These are phyloP conservation scores for Drosophila tristis DNA, from an alignment of 1,140 invertebrate genomes.

Conservation along the genomic window DNA sequence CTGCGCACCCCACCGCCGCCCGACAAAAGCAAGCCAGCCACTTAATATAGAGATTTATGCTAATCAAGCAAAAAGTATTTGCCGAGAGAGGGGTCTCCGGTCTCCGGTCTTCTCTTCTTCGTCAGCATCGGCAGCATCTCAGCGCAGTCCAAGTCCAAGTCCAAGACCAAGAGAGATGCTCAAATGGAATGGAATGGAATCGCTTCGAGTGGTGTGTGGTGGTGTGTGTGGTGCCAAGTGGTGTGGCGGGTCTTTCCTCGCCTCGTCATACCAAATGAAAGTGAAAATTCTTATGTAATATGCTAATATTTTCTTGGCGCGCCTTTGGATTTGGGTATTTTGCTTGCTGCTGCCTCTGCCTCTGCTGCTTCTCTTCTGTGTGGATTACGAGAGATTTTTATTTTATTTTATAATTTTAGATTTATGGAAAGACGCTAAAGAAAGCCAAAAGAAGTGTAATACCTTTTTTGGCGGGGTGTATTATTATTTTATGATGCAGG, in stretches of 20 bases:
- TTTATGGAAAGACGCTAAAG: slow-evolving; percentile 38
- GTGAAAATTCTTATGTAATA: slow-evolving; percentile 69
- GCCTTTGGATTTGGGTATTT: slow-evolving; percentile 41
- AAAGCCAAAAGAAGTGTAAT: slow-evolving; percentile 27
- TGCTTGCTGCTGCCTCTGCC: neutral
- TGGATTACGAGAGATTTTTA: slow-evolving; percentile 59
- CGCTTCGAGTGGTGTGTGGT: too few relatives aligned
- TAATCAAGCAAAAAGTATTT: slow-evolving; percentile 63
- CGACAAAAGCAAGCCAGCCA: slow-evolving; percentile 14
- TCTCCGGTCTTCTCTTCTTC: too few relatives aligned
- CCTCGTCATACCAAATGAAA: slow-evolving; percentile 54
- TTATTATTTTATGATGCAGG: too few relatives aligned
- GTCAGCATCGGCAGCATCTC: neutral
- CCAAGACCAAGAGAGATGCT: too few relatives aligned
- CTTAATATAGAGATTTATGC: slow-evolving; percentile 68
- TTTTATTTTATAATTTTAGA: slow-evolving; percentile 32
- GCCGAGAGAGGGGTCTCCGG: slow-evolving; percentile 20
- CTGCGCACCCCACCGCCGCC: too few relatives aligned
- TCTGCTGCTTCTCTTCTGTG: slow-evolving; percentile 1
- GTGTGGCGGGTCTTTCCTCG: too few relatives aligned
- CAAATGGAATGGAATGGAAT: slow-evolving; percentile 26
- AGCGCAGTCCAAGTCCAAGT: slow-evolving; percentile 11
- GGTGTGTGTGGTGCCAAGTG: too few relatives aligned
- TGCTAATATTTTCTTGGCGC: slow-evolving; percentile 57
- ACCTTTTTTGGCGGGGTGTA: too few relatives aligned